Evolutionary conservation across 2,797 vertebrate genomes (phyloP).

Genomic region (Eulemur mongoz): DNA sequence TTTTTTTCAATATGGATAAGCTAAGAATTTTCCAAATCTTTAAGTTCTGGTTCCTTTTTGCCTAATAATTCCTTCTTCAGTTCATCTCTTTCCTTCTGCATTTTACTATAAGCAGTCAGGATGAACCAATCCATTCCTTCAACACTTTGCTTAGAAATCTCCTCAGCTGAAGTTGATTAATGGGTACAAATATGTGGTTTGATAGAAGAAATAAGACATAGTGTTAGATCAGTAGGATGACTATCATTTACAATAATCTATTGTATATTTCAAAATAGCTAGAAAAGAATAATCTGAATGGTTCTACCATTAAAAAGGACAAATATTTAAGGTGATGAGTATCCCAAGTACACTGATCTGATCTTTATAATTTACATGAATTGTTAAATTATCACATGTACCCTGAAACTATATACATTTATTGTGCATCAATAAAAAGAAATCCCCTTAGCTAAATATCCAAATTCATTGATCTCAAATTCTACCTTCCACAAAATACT

Average conservation of each 20-base stretch:
- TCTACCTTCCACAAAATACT: not conserved
- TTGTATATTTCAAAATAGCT: not conserved
- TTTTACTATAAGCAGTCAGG: not conserved
- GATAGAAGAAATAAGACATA: not conserved
- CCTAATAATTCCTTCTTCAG: constrained; percentile 12
- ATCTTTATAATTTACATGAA: not conserved
- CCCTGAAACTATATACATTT: not conserved
- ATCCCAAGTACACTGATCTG: not conserved
- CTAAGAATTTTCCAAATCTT: constrained; percentile 34
- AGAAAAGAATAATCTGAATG: not conserved
- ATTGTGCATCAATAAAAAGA: not conserved
- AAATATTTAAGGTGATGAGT: not conserved
- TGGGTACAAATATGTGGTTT: not conserved
- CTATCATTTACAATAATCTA: not conserved
- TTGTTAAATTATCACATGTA: not conserved
- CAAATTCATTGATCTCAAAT: not conserved
- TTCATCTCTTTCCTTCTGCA: constrained; percentile 16
- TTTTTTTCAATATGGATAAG: not conserved
- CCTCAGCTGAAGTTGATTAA: not conserved
- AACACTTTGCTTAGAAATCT: constrained; percentile 25
- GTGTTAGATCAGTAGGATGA: not conserved
- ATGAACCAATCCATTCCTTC: not conserved
- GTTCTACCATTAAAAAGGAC: not conserved
- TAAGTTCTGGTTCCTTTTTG: not conserved
- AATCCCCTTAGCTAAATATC: constrained; percentile 5